Evolutionary conservation across 2,888 invertebrate genomes (phyloP).

Genomic region (Bimastos eiseni): DNA sequence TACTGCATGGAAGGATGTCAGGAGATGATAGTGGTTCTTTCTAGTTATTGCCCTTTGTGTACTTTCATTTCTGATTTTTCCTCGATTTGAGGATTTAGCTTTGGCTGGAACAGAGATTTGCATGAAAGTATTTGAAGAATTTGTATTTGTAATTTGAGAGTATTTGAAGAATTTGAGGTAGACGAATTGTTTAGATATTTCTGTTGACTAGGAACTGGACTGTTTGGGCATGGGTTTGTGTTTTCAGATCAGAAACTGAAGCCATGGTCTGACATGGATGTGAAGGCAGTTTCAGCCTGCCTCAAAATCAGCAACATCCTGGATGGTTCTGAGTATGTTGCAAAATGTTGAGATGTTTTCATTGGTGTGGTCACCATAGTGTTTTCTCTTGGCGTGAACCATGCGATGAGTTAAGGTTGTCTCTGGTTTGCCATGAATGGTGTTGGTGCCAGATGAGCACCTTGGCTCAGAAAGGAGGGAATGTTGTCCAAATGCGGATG

Average conservation of each 20-base stretch:
- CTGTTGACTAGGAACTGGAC: background rate
- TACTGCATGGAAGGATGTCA: no score
- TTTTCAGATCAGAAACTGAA: background rate
- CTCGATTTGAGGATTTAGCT: background rate
- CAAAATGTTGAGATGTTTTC: background rate
- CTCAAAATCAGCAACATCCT: conserved; percentile 18
- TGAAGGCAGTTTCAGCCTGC: background rate
- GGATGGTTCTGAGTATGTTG: background rate
- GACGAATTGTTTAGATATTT: background rate
- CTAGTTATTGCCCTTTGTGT: background rate
- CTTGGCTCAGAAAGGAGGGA: no score
- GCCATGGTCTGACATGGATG: background rate
- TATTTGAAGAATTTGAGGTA: background rate
- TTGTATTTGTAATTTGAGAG: background rate
- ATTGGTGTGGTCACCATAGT: background rate
- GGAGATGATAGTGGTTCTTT: no score
- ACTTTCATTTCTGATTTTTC: background rate
- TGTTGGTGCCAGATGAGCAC: background rate
- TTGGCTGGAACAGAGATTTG: background rate
- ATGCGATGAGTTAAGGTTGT: background rate
- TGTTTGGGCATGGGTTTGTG: background rate
- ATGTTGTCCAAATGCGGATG: no score
- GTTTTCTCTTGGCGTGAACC: background rate
- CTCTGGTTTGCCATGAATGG: background rate
- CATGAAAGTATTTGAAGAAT: background rate